These are phyloP conservation scores for Lasius fuliginosus DNA, from an alignment of 2,888 invertebrate genomes.

Conservation along the genomic window DNA sequence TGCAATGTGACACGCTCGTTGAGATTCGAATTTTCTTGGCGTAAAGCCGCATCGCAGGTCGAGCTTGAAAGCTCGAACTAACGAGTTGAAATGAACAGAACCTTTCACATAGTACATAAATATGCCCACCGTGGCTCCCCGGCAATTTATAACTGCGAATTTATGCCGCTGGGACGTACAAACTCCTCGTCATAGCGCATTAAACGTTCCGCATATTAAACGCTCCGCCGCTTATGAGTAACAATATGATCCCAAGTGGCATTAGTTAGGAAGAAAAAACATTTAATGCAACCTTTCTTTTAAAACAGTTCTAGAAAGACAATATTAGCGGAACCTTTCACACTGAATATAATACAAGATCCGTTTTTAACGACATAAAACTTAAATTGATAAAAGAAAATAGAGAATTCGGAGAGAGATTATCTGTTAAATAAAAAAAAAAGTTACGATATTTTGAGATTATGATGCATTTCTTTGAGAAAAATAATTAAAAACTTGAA, in stretches of 20 bases:
- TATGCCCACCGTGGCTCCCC: slow-evolving; percentile 41
- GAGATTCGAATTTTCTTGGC: slow-evolving; percentile 21
- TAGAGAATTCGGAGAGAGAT: background rate
- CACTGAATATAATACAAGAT: slow-evolving; percentile 8
- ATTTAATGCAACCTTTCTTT: slow-evolving; percentile 34
- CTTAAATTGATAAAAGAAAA: background rate
- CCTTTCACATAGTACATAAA: slow-evolving; percentile 53
- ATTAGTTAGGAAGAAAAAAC: slow-evolving; percentile 30
- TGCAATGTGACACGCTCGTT: background rate
- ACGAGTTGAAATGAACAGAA: slow-evolving; percentile 52
- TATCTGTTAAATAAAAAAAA: background rate
- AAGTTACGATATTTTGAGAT: background rate
- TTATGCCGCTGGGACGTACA: slow-evolving; percentile 44
- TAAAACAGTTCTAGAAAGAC: background rate
- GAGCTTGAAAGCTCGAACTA: slow-evolving; percentile 51
- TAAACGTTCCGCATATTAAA: slow-evolving; percentile 55
- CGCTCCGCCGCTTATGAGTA: slow-evolving; percentile 48
- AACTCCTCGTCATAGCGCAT: slow-evolving; percentile 53
- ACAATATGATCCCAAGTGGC: slow-evolving; percentile 48
- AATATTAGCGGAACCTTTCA: background rate
- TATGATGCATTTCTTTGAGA: background rate
- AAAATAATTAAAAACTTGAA: slow-evolving; percentile 28
- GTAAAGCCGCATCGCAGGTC: slow-evolving; percentile 8
- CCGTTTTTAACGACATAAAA: background rate
- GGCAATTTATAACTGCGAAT: slow-evolving; percentile 55